A percentile compares a stretch with the other conserved stretches of the same genome.
Evolutionary conservation across 2,113 vertebrate species (phyloP).

Genomic region (Rafetus swinhoei): DNA sequence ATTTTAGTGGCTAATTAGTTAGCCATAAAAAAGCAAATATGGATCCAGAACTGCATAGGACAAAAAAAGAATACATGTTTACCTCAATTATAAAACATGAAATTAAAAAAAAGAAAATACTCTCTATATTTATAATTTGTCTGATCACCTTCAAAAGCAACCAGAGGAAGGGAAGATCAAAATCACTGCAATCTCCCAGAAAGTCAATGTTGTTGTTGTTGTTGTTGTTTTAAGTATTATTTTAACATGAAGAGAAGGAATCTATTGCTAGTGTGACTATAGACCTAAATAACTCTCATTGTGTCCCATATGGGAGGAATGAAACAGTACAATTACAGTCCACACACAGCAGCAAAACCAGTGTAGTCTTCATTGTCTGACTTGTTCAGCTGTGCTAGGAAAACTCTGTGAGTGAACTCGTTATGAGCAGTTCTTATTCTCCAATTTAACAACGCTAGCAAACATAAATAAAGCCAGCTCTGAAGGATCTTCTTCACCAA

Average conservation of each 20-base stretch:
- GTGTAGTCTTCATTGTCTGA: background rate
- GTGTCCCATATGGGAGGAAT: rapidly evolving
- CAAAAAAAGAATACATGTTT: background rate
- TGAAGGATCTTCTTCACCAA: background rate
- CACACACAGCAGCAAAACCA: background rate
- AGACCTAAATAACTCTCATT: background rate
- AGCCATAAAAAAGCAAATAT: background rate
- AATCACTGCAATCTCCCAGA: background rate
- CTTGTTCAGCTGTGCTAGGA: rapidly evolving
- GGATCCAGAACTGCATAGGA: rapidly evolving
- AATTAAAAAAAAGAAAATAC: background rate
- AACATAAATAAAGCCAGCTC: background rate
- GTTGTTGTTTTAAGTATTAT: background rate
- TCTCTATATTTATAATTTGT: rapidly evolving
- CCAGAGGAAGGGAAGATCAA: background rate
- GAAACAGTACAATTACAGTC: background rate
- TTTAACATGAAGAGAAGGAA: rapidly evolving
- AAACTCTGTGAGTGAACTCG: rapidly evolving
- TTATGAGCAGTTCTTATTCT: background rate
- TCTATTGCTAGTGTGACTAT: background rate
- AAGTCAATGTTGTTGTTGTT: rapidly evolving
- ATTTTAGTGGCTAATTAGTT: background rate
- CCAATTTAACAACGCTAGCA: background rate
- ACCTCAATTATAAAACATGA: rapidly evolving
- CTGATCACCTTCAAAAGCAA: background rate